Evolutionary conservation across 2,797 vertebrate genomes (phyloP), one percentile per base, ranked within the genome.

Genomic region (Moxostoma hubbsi): DNA sequence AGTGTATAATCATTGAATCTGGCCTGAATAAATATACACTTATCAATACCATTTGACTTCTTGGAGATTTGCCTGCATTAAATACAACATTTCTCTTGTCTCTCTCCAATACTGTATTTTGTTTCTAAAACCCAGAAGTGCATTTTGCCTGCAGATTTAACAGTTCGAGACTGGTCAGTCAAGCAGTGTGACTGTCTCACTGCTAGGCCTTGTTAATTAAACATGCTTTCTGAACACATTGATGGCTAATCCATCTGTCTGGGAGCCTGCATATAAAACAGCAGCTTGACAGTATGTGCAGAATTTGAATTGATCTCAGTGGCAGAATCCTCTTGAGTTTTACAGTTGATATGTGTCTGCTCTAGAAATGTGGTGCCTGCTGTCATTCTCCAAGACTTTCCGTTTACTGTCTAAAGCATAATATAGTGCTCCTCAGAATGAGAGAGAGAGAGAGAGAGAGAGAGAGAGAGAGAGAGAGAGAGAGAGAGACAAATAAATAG

Each of bases 321-420:
- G 66, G 12, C 75, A 65, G 66, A 81, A 64, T 55, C 67, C 47
- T 75, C 15, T 77, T 11, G 59, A 69, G 59, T 69, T 54, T 75
- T 65, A 68, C 62, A 46, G 71, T 55, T 50, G 63, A 74, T 71
- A 50, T 61, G 51, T 77, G 59, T 50, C 68, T 9, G 72, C 45
- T 11, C 51, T 1, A 9, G 79, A 66, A 86, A 83, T 81, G 65
- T 78, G 67, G 36, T 36, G 13, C 66, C 62, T n/a, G 8, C 71
- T 71, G 59, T 49, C 49, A 9, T 45, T 74, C 66, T 50, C 68
- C 59, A 57, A 81, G 58, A 54, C 57, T 73, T 69, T 69, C 76
- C 13, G 50, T 57, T 77, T 81, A 68, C 63, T 64, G 77, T 86
- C 81, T 84, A 57, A 85, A 87, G 83, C 69, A 61, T 55, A 66